Evolutionary conservation across 2,888 invertebrate species (phyloP), one percentile per base, ranked within the genome.

Genomic region (Synanthedon formicaeformis): DNA sequence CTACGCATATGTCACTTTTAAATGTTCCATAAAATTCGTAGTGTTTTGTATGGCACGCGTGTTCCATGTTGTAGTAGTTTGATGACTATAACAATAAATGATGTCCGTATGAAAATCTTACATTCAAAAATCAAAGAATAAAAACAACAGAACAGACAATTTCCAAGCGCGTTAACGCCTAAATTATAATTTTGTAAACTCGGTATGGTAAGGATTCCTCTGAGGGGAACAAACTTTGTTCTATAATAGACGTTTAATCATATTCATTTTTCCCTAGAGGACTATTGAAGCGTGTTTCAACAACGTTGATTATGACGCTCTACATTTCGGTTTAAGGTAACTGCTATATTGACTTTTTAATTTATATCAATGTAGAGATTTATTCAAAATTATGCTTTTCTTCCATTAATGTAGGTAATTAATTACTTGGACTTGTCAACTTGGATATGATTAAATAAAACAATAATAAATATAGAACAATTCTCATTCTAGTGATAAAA

Each of bases 231-330:
- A 45, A 45, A 45, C 6, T 45, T 45, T 14, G n/a, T 53, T 50
- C 53, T 45, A 40, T 51, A 54, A 50, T 53, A 49, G 49, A 50
- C 55, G n/a, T 55, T 53, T 52, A 51, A 53, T 53, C 52, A 49
- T 55, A 49, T 49, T 49, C 14, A 49, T 53, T 49, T 55, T 55
- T 52, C 53, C 55, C 53, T 8, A 12, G 53, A 51, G 54, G 2
- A 23, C 40, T 40, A 52, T 51, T 12, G 52, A n/a, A 45, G 34
- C 34, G 45, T 45, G 45, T 45, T 45, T 13, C 14, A 45, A 45
- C 45, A 45, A 13, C 12, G 45, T 45, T 45, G 45, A 45, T 45
- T 45, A 45, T 45, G 45, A 45, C 14, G 45, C 13, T 45, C 6
- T 12, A 45, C 11, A 34, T 34, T 34, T 34, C 34, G 8, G 34